phyloP scores from a whole-genome alignment of 2,113 vertebrate genomes.

The Phycodurus eques region DNA sequence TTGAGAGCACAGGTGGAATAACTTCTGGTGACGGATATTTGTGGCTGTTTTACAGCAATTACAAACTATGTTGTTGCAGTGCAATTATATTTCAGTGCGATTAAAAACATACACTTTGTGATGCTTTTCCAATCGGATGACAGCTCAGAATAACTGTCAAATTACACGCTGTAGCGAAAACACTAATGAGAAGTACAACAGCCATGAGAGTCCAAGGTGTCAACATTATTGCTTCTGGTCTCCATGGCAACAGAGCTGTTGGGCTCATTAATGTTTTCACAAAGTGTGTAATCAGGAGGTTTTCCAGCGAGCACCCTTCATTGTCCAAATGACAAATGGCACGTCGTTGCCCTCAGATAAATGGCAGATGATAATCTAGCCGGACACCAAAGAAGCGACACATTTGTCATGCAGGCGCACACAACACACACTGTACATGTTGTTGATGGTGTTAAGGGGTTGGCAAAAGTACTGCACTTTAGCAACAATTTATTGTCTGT shows the following conservation, averaged over 20 bases:
- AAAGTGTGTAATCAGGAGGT: slow-evolving; percentile 60
- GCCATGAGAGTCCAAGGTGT: slow-evolving; percentile 49
- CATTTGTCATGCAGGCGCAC: slow-evolving; percentile 61
- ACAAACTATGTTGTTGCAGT: slow-evolving; percentile 26
- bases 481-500: slow-evolving; percentile 24
- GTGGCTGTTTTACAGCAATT: slow-evolving; percentile 38
- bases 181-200: slow-evolving; percentile 38
- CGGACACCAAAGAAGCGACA: slow-evolving; percentile 58
- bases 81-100: slow-evolving; percentile 27
- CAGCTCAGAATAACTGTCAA: slow-evolving; percentile 43
- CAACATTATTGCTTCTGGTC: slow-evolving; percentile 52
- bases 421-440: slow-evolving; percentile 27
- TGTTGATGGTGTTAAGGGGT: neutral
- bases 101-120: neutral
- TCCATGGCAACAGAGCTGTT: slow-evolving; percentile 66
- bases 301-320: slow-evolving; percentile 62
- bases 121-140: slow-evolving; percentile 17
- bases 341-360: slow-evolving; percentile 64
- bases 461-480: slow-evolving; percentile 8
- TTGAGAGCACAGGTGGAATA: slow-evolving; percentile 45
- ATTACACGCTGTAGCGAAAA: slow-evolving; percentile 34
- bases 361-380: slow-evolving; percentile 68
- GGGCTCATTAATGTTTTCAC: slow-evolving; percentile 64
- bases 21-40: slow-evolving; percentile 28
- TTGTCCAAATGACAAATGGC: slow-evolving; percentile 70